These are phyloP conservation scores for Mohoua ochrocephala DNA, from an alignment of 2,113 vertebrate genomes.

Conservation along the genomic window DNA sequence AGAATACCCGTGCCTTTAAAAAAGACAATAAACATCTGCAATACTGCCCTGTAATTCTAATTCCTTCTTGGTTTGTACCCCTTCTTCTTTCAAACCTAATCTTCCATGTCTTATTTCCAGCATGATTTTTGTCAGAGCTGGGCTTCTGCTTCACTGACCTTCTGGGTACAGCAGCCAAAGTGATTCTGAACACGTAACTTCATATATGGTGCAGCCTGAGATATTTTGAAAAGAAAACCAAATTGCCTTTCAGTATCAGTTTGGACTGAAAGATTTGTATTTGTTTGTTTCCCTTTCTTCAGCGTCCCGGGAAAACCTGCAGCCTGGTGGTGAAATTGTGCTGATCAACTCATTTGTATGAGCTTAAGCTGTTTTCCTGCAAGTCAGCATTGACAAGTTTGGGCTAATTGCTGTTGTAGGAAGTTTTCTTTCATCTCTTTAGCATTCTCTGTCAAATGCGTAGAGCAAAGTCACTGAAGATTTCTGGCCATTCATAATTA, in stretches of 20 bases:
- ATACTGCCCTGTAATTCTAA: background rate
- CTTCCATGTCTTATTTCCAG: background rate
- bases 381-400: background rate
- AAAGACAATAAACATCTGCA: background rate
- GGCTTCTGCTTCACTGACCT: background rate
- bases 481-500: background rate
- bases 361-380: background rate
- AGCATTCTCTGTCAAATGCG: background rate
- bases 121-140: background rate
- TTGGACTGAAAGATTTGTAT: background rate
- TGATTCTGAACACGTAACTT: background rate
- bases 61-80: background rate
- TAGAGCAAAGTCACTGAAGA: background rate
- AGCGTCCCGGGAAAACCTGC: background rate
- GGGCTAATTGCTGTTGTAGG: background rate
- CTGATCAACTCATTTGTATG: background rate
- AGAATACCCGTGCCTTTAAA: rapidly evolving
- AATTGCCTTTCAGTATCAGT: background rate
- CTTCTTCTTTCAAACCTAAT: background rate
- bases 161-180: background rate
- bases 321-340: background rate
- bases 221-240: background rate
- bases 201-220: background rate
- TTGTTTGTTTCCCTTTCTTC: background rate
- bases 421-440: background rate